phyloP scores from a whole-genome alignment of 1,140 invertebrate species.

The Cotesia glomerata region DNA sequence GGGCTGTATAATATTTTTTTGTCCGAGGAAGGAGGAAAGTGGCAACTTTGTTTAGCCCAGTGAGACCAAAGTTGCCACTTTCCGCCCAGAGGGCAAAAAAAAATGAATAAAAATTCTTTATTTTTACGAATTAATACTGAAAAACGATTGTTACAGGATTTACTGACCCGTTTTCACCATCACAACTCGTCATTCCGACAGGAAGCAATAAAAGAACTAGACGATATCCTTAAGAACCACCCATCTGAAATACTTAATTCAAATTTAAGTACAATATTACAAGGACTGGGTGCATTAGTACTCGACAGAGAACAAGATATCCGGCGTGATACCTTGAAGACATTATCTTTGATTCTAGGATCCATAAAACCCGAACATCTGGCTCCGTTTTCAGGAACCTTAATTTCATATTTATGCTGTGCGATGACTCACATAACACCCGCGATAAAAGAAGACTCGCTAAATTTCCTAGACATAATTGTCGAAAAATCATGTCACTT shows the following conservation, averaged over 20 bases:
- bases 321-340: conserved; percentile 71
- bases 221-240: conserved; percentile 70
- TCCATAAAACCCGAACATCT: conserved; percentile 62
- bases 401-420: conserved; percentile 80
- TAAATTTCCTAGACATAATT: conserved; percentile 77
- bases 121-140: too few species aligned
- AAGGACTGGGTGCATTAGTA: conserved; percentile 71
- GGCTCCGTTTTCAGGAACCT: conserved; percentile 73
- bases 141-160: conserved; percentile 63
- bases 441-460: conserved; percentile 80
- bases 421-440: conserved; percentile 86
- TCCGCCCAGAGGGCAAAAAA: too few species aligned
- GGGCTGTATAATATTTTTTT: too few species aligned
- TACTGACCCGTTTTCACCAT: conserved; percentile 77
- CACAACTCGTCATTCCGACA: conserved; percentile 75
- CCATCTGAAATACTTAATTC: conserved; percentile 64
- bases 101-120: too few species aligned
- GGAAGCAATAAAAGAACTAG: conserved; percentile 75
- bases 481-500: conserved; percentile 68
- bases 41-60: too few species aligned
- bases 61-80: too few species aligned
- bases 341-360: conserved; percentile 70
- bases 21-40: too few species aligned
- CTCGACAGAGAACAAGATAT: conserved; percentile 77
- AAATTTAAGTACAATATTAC: conserved; percentile 72